Evolutionary conservation across 2,113 vertebrate species (phyloP), one percentile per base, ranked within the genome.

Genomic region (Macrotus californicus): DNA sequence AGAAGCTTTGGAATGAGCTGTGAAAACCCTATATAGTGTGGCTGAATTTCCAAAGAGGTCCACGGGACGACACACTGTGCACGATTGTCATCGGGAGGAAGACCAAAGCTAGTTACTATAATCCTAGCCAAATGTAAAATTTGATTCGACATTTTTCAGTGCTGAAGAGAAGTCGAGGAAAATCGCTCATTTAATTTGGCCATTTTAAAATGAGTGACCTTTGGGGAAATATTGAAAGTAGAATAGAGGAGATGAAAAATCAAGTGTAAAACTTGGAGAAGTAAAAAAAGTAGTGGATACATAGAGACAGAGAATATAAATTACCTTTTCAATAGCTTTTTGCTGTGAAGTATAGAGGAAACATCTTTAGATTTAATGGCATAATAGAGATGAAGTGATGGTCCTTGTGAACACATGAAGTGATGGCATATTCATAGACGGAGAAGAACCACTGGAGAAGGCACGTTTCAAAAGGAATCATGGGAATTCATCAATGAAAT

Each of bases 241-340:
- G 26, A 87, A 69, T 73, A 34, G 87, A 75, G 5, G 13, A 67
- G 12, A 89, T 48, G 36, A 67, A 76, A 80, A 72, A 16, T 16
- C 16, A 18, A 73, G 89, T 18, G 1, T 66, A 70, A 96, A 97
- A n/a, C 7, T 50, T 70, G 21, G 22, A 82, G n/a, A 24, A 64
- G 48, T 46, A 34, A 31, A 93, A 93, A 92, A 4, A 26, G 2
- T 59, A 59, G 50, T 86, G 18, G 16, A 39, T 39, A 89, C 75
- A 1, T 77, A 56, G 15, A 66, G 6, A 14, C 5, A 81, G 88
- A 43, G 5, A 83, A 50, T 56, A 26, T 9, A 48, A 29, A 48
- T 90, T 36, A 24, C 1, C 7, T 82, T 86, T 79, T 41, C 36
- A 41, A 22, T 29, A 43, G 7, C 67, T 29, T 81, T 89, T 64